Evolutionary conservation across 2,113 vertebrate genomes (phyloP).

Genomic region (Nansenia antarctica): DNA sequence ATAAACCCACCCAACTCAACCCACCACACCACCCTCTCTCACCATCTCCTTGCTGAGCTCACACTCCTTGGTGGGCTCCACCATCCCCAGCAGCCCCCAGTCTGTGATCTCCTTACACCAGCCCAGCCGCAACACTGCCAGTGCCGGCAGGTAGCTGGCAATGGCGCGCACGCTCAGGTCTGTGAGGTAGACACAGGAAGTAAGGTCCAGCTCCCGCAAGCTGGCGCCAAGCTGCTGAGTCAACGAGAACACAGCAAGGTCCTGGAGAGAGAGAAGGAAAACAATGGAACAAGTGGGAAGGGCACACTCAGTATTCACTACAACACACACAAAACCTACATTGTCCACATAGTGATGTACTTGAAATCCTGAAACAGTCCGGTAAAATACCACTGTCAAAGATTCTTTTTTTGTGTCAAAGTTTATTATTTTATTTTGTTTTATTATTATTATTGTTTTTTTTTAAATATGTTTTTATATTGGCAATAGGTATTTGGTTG

Average conservation of each 20-base stretch:
- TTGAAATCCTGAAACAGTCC: background rate
- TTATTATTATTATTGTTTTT: too few species aligned
- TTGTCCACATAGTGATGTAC: too few species aligned
- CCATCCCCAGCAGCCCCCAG: slow-evolving; percentile 81
- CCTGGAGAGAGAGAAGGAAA: slow-evolving; percentile 57
- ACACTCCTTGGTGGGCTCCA: slow-evolving; percentile 53
- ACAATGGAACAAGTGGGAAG: background rate
- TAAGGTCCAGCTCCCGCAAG: slow-evolving; percentile 79
- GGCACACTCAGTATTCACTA: too few species aligned
- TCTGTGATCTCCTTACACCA: slow-evolving; percentile 83
- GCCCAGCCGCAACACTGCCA: slow-evolving; percentile 77
- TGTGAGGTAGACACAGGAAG: slow-evolving; percentile 77
- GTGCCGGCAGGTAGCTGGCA: slow-evolving; percentile 67
- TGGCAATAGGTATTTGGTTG: too few species aligned
- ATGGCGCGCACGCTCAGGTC: slow-evolving; percentile 76
- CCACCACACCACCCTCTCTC: too few species aligned
- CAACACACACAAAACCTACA: too few species aligned
- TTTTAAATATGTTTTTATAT: too few species aligned
- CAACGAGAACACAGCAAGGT: slow-evolving; percentile 72
- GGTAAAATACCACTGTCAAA: background rate
- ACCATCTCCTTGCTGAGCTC: slow-evolving; percentile 54
- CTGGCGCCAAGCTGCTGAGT: slow-evolving; percentile 57
- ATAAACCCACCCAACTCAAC: background rate
- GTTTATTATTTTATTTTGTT: too few species aligned
- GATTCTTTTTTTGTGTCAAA: too few species aligned